These are phyloP conservation scores for Malacosoma neustria DNA, from an alignment of 2,888 invertebrate species.

Conservation along the genomic window DNA sequence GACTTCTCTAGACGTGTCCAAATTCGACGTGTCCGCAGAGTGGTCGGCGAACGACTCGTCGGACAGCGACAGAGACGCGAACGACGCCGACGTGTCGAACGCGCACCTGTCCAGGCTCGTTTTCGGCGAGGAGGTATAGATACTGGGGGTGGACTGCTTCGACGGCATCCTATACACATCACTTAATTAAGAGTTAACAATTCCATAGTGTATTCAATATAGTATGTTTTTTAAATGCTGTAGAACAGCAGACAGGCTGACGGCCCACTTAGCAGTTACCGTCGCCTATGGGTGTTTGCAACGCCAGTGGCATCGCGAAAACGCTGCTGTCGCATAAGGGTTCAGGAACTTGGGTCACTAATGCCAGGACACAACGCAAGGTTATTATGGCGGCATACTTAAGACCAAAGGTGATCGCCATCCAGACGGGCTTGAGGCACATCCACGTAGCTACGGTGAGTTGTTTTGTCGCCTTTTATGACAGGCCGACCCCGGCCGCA, in stretches of 20 bases:
- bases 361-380: too few relatives aligned
- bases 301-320: background rate
- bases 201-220: too few relatives aligned
- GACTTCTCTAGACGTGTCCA: slow-evolving; percentile 47
- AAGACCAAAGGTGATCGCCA: too few relatives aligned
- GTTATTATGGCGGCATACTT: too few relatives aligned
- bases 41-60: slow-evolving; percentile 56
- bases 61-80: slow-evolving; percentile 56
- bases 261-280: background rate
- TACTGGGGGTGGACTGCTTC: slow-evolving; percentile 51
- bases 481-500: background rate
- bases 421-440: too few relatives aligned
- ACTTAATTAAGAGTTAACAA: too few relatives aligned
- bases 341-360: too few relatives aligned
- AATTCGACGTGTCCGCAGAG: slow-evolving; percentile 39
- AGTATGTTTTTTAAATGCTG: too few relatives aligned
- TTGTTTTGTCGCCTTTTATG: background rate
- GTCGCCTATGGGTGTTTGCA: background rate
- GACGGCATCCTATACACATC: slow-evolving; percentile 42
- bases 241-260: background rate
- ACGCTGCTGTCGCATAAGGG: background rate
- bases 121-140: slow-evolving; percentile 65
- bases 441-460: too few relatives aligned
- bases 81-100: slow-evolving; percentile 44
- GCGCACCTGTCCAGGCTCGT: slow-evolving; percentile 37